A percentile compares a stretch with the other conserved stretches of the same genome.
phyloP scores from a whole-genome alignment of 1,140 invertebrate genomes.

The Tetramorium alpestre region DNA sequence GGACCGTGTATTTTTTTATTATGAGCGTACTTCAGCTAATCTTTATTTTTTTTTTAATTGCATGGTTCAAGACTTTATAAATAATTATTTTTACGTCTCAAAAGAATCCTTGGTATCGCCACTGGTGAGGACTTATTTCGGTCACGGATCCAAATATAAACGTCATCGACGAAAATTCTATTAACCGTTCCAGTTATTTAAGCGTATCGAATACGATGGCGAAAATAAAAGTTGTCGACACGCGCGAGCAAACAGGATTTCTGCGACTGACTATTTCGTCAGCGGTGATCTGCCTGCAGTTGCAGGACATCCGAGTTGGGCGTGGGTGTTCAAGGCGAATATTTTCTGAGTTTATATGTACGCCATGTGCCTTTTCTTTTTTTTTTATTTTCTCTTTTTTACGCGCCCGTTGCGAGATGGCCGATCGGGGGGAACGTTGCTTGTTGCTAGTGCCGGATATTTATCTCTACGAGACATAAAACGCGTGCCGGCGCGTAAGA shows the following conservation, averaged over 20 bases:
- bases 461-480: slow-evolving; percentile 31
- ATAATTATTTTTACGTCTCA: background rate
- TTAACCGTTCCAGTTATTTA: slow-evolving; percentile 45
- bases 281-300: background rate
- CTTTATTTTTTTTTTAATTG: background rate
- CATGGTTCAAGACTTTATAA: background rate
- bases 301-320: slow-evolving; percentile 2
- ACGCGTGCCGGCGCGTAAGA: slow-evolving; percentile 4
- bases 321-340: slow-evolving; percentile 14
- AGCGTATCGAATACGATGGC: slow-evolving; percentile 17
- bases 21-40: background rate
- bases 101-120: background rate
- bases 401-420: background rate
- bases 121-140: slow-evolving; percentile 1
- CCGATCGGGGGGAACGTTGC: background rate
- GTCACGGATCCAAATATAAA: slow-evolving; percentile 22
- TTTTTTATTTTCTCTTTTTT: background rate
- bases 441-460: slow-evolving; percentile 14
- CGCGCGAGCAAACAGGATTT: slow-evolving; percentile 5
- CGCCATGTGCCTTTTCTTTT: background rate
- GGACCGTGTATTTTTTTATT: background rate
- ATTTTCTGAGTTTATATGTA: background rate
- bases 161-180: slow-evolving; percentile 26
- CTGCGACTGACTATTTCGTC: slow-evolving; percentile 26
- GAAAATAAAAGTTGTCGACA: slow-evolving; percentile 29